Percentiles rank a stretch among this genome's conserved stretches.
These are phyloP conservation scores for Gambusia holbrooki DNA, from an alignment of 2,113 vertebrate genomes.

Conservation along the genomic window DNA sequence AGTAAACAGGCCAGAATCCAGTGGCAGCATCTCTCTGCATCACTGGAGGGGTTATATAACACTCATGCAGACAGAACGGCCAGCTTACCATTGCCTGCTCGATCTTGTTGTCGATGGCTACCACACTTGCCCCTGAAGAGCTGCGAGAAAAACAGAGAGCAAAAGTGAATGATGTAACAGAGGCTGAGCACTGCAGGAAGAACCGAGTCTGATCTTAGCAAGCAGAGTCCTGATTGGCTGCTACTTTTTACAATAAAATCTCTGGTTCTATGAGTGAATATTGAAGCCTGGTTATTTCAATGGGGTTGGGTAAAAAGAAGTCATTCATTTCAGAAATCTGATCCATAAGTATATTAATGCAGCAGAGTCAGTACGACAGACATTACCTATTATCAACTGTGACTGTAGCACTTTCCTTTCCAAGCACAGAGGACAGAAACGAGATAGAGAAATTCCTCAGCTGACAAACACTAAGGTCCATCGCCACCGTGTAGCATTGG, in stretches of 20 bases:
- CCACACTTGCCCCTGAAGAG: conserved; percentile 93
- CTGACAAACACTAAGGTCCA: conserved; percentile 96
- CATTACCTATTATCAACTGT: conserved; percentile 89
- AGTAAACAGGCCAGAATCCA: neutral
- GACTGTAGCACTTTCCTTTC: conserved; percentile 87
- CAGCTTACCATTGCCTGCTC: conserved; percentile 94
- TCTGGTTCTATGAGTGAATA: too few species aligned
- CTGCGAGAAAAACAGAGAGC: conserved; percentile 74
- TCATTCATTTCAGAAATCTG: neutral
- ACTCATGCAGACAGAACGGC: conserved; percentile 12
- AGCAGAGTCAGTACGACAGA: neutral
- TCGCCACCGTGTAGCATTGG: conserved; percentile 91
- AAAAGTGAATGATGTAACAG: neutral
- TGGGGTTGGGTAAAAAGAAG: neutral
- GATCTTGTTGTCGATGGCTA: conserved; percentile 99
- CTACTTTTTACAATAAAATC: too few species aligned
- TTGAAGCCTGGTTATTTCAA: too few species aligned
- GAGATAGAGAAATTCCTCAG: conserved; percentile 96
- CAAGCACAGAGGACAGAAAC: conserved; percentile 91
- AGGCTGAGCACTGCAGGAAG: conserved; percentile 14
- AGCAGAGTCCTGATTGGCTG: too few species aligned
- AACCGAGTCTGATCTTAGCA: neutral
- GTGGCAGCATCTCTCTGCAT: neutral
- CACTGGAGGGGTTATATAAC: conserved; percentile 51
- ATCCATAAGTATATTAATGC: neutral